Evolutionary conservation across 2,888 invertebrate genomes (phyloP).

Genomic region (Pyrrhia umbra): DNA sequence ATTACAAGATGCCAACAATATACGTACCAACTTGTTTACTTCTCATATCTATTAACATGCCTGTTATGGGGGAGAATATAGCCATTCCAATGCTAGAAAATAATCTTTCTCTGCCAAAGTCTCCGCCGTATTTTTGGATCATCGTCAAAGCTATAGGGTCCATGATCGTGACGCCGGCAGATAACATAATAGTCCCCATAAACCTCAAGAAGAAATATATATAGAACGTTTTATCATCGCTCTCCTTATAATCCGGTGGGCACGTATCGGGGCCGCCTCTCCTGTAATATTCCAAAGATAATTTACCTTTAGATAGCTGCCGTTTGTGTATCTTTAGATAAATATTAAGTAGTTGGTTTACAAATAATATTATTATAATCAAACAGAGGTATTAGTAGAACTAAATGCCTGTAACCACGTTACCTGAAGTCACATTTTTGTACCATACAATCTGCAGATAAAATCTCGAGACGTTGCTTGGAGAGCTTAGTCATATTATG

Average conservation of each 20-base stretch:
- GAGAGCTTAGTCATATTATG: constrained; percentile 92
- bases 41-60: constrained; percentile 93
- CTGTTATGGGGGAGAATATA: constrained; percentile 95
- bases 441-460: constrained; percentile 93
- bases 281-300: constrained; percentile 85
- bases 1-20: constrained; percentile 73
- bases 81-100: constrained; percentile 96
- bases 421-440: constrained; percentile 94
- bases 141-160: constrained; percentile 96
- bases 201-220: constrained; percentile 95
- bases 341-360: constrained; percentile 67
- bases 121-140: constrained; percentile 95
- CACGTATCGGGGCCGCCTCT: constrained; percentile 94
- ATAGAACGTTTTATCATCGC: constrained; percentile 95
- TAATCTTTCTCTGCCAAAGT: constrained; percentile 94
- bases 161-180: constrained; percentile 96
- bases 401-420: constrained; percentile 43
- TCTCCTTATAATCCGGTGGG: constrained; percentile 94
- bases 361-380: constrained; percentile 69
- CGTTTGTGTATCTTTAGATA: constrained; percentile 71
- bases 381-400: constrained; percentile 57
- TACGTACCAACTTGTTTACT: constrained; percentile 90
- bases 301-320: constrained; percentile 71
- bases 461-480: constrained; percentile 89
- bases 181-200: constrained; percentile 94